Conservation (phyloP, 2,888 invertebrate genomes). For the Cryptocephalus moraei region DNA sequence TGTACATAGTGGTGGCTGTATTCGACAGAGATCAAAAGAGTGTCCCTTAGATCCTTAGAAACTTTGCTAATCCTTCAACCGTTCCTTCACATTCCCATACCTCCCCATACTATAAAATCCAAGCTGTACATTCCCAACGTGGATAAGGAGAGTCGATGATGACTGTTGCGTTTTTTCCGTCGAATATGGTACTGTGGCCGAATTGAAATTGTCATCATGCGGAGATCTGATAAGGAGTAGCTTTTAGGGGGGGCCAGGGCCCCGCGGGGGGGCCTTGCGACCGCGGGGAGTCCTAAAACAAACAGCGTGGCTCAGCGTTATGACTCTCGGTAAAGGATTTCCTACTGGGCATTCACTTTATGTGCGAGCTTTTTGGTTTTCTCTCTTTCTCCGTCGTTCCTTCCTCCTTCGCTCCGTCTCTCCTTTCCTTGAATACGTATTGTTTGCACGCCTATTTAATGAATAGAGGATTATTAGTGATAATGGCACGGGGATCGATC, state of each 20-base stretch:
- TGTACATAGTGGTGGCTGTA: too few relatives aligned
- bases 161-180: slow-evolving; percentile 4
- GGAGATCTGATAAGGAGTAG: slow-evolving; percentile 39
- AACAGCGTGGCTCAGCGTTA: slow-evolving; percentile 35
- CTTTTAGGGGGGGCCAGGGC: slow-evolving; percentile 30
- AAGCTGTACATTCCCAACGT: too few relatives aligned
- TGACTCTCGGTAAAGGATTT: slow-evolving; percentile 34
- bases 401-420: too few relatives aligned
- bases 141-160: slow-evolving; percentile 3
- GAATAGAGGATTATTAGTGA: too few relatives aligned
- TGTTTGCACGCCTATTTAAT: too few relatives aligned
- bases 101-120: too few relatives aligned
- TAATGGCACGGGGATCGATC: too few relatives aligned
- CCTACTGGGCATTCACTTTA: slow-evolving; percentile 30
- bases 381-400: slow-evolving; percentile 8
- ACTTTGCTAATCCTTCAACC: too few relatives aligned
- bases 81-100: too few relatives aligned
- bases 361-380: slow-evolving; percentile 6
- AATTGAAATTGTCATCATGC: slow-evolving; percentile 40
- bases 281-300: slow-evolving; percentile 36
- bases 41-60: too few relatives aligned
- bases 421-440: too few relatives aligned
- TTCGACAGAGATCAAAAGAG: too few relatives aligned
- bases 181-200: slow-evolving; percentile 23
- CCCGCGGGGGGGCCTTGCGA: slow-evolving; percentile 25